phyloP scores from a whole-genome alignment of 2,888 invertebrate genomes.

The Muscina levida region DNA sequence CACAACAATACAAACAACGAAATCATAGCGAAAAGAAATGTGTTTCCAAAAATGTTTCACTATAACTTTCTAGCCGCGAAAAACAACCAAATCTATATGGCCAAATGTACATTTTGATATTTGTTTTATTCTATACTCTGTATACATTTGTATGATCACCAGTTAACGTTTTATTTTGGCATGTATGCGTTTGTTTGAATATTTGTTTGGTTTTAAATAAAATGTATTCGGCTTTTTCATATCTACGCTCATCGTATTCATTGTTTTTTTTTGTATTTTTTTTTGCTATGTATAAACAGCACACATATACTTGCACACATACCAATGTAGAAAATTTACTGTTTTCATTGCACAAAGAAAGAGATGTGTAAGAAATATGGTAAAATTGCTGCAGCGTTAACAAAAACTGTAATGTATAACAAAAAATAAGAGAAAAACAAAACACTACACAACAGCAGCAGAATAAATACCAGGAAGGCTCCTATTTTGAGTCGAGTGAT shows the following conservation, averaged over 20 bases:
- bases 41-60: too few species aligned
- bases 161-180: neutral
- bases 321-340: conserved; percentile 22
- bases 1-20: too few species aligned
- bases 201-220: conserved; percentile 43
- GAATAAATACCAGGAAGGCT: conserved; percentile 15
- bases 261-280: conserved; percentile 42
- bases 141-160: too few species aligned
- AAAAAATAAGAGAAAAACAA: neutral
- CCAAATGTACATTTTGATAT: too few species aligned
- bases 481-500: neutral
- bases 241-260: conserved; percentile 1
- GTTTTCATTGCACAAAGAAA: conserved; percentile 13
- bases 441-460: too few species aligned
- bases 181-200: conserved; percentile 19
- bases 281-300: conserved; percentile 15
- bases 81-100: too few species aligned
- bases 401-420: conserved; percentile 6
- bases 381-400: conserved; percentile 33
- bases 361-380: conserved; percentile 16
- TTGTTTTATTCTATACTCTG: too few species aligned
- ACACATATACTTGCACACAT: neutral
- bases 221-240: conserved; percentile 35
- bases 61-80: too few species aligned
- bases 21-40: too few species aligned